A percentile compares a stretch with the other conserved stretches of the same genome.
Conservation (phyloP, 2,888 invertebrate species). For the Eupeodes luniger region DNA sequence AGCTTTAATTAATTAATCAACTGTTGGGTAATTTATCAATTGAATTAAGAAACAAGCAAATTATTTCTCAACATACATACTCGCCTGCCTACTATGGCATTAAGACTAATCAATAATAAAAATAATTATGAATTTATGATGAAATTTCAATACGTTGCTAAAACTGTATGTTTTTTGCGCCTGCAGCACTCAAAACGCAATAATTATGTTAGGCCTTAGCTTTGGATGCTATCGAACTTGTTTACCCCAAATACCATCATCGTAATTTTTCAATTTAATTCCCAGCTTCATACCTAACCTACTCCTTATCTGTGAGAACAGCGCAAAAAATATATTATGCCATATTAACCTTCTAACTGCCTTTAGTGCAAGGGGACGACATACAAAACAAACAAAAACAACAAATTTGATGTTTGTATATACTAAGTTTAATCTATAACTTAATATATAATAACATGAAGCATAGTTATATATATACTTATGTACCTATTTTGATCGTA, state of each 20-base stretch:
- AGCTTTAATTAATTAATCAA: not conserved
- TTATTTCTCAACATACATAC: not conserved
- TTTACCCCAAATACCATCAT: conserved; percentile 36
- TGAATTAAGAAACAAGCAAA: not conserved
- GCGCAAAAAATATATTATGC: not conserved
- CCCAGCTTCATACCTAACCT: not conserved
- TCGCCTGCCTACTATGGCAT: not conserved
- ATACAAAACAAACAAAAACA: not conserved
- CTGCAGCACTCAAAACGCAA: not conserved
- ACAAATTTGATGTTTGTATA: conserved; percentile 4
- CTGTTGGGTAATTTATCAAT: not conserved
- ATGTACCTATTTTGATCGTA: not conserved
- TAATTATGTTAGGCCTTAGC: conserved; percentile 4
- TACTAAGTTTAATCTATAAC: too few relatives aligned
- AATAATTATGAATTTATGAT: conserved; percentile 10
- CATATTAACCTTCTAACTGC: conserved; percentile 33
- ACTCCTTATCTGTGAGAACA: conserved; percentile 43
- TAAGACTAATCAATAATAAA: conserved; percentile 26
- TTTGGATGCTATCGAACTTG: conserved; percentile 5
- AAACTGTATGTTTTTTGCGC: not conserved
- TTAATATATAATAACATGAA: not conserved
- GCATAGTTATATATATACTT: not conserved
- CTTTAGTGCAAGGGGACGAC: conserved; percentile 11
- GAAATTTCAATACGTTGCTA: conserved; percentile 12
- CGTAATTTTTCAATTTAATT: conserved; percentile 40